Conservation (phyloP, 2,113 vertebrate genomes). For the Chascanopsetta lugubris region DNA sequence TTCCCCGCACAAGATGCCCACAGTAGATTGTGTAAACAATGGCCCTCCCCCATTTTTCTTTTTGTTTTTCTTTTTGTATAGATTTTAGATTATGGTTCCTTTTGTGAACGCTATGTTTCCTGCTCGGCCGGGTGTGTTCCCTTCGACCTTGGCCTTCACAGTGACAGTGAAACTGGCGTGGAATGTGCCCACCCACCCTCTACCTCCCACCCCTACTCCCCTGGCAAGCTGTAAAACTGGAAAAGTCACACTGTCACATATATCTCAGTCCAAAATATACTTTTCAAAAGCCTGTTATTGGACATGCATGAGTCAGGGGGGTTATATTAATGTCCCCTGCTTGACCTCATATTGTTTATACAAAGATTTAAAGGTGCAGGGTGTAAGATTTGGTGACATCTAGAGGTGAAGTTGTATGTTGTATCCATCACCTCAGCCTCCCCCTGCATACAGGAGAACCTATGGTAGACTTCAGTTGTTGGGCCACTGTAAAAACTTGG, state of each 20-base stretch:
- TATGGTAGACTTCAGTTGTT: no score
- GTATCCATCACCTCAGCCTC: no score
- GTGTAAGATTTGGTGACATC: no score
- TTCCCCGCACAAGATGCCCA: no score
- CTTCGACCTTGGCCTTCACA: conserved; percentile 36
- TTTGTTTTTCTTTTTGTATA: not conserved
- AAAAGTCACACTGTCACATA: not conserved
- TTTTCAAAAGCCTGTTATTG: no score
- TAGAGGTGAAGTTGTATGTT: no score
- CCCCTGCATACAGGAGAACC: no score
- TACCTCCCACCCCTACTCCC: not conserved
- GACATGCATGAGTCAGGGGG: no score
- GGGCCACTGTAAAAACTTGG: no score
- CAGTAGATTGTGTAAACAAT: not conserved
- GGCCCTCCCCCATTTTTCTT: conserved; percentile 17
- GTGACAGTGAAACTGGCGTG: conserved; percentile 20
- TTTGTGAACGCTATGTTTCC: conserved; percentile 16
- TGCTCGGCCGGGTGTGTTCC: conserved; percentile 21
- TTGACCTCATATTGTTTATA: no score
- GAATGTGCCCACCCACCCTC: conserved; percentile 38
- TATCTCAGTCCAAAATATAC: not conserved
- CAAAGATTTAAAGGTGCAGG: no score
- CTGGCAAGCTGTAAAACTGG: conserved; percentile 31
- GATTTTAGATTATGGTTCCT: conserved; percentile 24
- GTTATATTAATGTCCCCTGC: no score